Base-by-base conservation (phyloP, 2,797 vertebrate species). In the Simalia tracyae region DNA sequence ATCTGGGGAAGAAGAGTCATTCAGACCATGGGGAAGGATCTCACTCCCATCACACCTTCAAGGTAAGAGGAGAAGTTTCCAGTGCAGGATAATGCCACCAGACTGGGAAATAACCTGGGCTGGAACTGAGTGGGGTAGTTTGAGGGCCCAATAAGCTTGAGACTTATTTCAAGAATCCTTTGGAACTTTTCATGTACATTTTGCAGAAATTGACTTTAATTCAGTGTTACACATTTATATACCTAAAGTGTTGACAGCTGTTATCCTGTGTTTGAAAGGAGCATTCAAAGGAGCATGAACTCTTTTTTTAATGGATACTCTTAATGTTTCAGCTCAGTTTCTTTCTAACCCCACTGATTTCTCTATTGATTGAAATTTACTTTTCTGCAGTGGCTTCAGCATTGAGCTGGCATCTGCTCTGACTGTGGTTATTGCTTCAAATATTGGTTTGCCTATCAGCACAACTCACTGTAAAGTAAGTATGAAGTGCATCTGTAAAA, bases 381-480 rank as follows among this genome's bases (percentile, higher is more conserved):
- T 94, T 76, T 42, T 89, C 61, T 93, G 2, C 90, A 99, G 99
- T 3, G 99, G 99, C 93, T 99, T 99, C 98, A 99, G 99, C 96
- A 99, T 99, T 24, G 99, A 99, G 95, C 96, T 99, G 91, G 98
- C 99, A 0, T 99, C 99, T 50, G 99, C 99, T 0, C 91, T 99
- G 92, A 99, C 99, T 0, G 99, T 99, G 89, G 98, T 99, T 28
- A 98, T 98, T 1, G 99, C 99, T 1, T 99, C 99, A 63, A 99
- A 99, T 5, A 95, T 99, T 0, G 99, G 99, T 10, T 98, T 99
- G 93, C 99, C 99, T 86, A 98, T 99, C 97, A 99, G 99, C 96
- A 99, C 99, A 0, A 99, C 99, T 4, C 99, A 99, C 96, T 99
- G 99, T 97, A 99, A 99, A 98, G 99, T 99, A 97, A 96, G 96